A percentile compares a stretch with the other conserved stretches of the same genome.
These are phyloP conservation scores for Heterocephalus glaber DNA, from an alignment of 2,113 vertebrate species.

Conservation along the genomic window DNA sequence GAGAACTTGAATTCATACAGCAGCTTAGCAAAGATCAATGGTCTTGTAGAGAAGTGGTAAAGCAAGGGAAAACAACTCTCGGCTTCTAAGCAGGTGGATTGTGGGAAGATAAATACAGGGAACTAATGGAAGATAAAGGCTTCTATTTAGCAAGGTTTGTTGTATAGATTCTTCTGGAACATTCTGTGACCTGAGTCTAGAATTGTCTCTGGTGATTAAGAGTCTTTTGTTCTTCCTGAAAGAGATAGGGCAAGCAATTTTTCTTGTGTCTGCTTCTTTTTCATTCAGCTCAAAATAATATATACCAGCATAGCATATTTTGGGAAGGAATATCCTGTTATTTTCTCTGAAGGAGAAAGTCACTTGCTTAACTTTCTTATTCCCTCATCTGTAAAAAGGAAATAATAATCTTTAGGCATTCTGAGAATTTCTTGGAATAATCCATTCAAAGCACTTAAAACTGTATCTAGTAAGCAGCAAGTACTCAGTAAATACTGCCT, in stretches of 20 bases:
- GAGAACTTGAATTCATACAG: not conserved
- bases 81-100: not conserved
- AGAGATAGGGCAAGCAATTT: not conserved
- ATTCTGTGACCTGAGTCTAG: not conserved
- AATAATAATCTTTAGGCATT: not conserved
- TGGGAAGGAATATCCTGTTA: not conserved
- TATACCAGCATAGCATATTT: not conserved
- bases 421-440: not conserved
- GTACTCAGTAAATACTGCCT: not conserved
- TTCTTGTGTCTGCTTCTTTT: not conserved
- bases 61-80: not conserved
- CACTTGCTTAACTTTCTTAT: not conserved
- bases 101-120: not conserved
- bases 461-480: not conserved
- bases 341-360: not conserved
- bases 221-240: not conserved
- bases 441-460: not conserved
- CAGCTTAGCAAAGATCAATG: not conserved
- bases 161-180: not conserved
- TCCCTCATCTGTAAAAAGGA: not conserved
- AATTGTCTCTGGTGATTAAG: not conserved
- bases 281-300: not conserved
- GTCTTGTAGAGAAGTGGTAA: not conserved
- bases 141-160: not conserved
- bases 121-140: not conserved